Evolutionary conservation across 2,888 invertebrate genomes (phyloP), one percentile per base, ranked within the genome.

Genomic region (Epirrita christyi): DNA sequence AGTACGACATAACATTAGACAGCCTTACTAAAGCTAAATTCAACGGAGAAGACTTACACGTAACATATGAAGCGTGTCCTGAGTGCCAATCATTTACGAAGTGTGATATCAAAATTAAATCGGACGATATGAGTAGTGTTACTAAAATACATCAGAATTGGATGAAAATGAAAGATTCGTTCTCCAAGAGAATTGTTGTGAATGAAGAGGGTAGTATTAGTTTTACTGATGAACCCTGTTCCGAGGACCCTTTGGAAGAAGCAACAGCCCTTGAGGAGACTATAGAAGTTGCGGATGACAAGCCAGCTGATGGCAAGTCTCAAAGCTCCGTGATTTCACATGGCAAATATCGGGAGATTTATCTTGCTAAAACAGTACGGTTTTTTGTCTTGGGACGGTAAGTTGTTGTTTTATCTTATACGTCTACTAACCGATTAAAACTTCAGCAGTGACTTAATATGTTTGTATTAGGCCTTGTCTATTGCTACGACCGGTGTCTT

Each of bases 141-240:
- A 67, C 68, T 11, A 76, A 76, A 62, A 34, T 72, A 9, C 76
- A 82, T 36, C 72, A 76, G 48, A 63, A 66, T 51, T 92, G 89
- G 91, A 62, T 89, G n/a, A 78, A 67, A 59, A 77, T 90, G 78
- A 83, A 75, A 57, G 91, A 92, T 72, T 89, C 90, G 0, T 87
- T 83, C 68, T 67, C 70, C 27, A 86, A 86, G 61, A 77, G 73
- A 42, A 67, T 92, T 32, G 40, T 71, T 9, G 83, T 91, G 0
- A 80, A 86, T 50, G 76, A 83, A 51, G 91, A 90, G 66, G 91
- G 91, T 14, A 71, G 67, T 57, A 85, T 89, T 43, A 74, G 15
- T 54, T 44, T 80, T 13, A 28, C 72, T 5, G 78, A 83, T 1
- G 78, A 82, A n/a, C 15, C 62, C 1, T 65, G 62, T 65, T 74